A percentile compares a stretch with the other conserved stretches of the same genome.
Evolutionary conservation across 2,888 invertebrate species (phyloP).

Genomic region (Drosophila pullipes): DNA sequence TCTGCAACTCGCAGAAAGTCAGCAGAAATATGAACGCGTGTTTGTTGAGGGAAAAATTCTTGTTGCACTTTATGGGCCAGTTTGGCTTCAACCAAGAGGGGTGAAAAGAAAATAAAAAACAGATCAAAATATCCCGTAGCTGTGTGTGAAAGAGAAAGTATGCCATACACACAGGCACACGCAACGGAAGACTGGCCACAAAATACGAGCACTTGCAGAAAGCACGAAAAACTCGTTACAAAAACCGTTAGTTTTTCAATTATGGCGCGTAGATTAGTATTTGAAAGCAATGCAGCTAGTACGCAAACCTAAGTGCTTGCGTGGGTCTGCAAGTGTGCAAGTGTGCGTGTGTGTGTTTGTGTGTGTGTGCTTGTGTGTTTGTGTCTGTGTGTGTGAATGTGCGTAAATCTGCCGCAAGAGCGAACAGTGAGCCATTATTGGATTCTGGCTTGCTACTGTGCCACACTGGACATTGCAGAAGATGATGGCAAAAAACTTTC

Average conservation of each 20-base stretch:
- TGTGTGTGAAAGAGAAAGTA: constrained; percentile 39
- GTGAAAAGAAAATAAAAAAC: constrained; percentile 21
- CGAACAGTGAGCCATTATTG: constrained; percentile 64
- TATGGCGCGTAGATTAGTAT: constrained; percentile 78
- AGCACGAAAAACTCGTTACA: constrained; percentile 78
- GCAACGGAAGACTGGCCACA: constrained; percentile 18
- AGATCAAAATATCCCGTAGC: constrained; percentile 32
- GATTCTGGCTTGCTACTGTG: constrained; percentile 50
- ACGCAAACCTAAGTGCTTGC: constrained; percentile 9
- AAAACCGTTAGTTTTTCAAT: constrained; percentile 80
- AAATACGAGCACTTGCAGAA: constrained; percentile 63
- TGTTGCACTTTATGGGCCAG: constrained; percentile 65
- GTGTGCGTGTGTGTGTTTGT: neutral
- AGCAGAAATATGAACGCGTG: constrained; percentile 62
- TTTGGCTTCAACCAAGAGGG: neutral
- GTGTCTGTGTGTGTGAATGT: constrained; percentile 28
- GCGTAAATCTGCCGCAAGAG: constrained; percentile 66
- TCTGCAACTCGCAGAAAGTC: constrained; percentile 53
- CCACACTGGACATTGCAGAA: constrained; percentile 43
- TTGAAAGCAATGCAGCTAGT: constrained; percentile 61
- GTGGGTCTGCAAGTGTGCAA: constrained; percentile 7
- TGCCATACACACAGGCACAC: neutral
- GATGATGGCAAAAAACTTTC: constrained; percentile 55
- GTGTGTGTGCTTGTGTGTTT: neutral
- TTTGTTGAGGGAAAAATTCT: constrained; percentile 54